phyloP scores from a whole-genome alignment of 2,113 vertebrate species.

The Neoarius graeffei region DNA sequence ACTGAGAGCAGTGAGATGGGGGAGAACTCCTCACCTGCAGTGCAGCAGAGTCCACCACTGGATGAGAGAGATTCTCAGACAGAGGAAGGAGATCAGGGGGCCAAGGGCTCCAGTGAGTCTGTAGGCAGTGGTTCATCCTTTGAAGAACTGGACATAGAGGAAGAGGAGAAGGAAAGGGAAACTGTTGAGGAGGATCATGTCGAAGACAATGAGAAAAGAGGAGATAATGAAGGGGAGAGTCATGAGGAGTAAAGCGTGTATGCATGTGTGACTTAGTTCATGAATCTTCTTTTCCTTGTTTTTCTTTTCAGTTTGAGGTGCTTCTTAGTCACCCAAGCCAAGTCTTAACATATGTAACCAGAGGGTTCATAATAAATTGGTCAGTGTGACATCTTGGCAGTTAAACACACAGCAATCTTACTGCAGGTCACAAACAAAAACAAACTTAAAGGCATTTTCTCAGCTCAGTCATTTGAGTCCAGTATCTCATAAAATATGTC shows the following conservation, averaged over 20 bases:
- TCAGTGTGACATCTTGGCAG: background rate
- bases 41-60: conserved; percentile 72
- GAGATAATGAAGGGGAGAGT: conserved; percentile 20
- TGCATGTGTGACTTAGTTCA: conserved; percentile 19
- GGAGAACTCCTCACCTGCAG: conserved; percentile 73
- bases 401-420: background rate
- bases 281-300: background rate
- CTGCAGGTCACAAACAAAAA: background rate
- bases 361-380: background rate
- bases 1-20: conserved; percentile 85
- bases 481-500: background rate
- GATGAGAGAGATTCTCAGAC: conserved; percentile 63
- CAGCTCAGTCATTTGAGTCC: background rate
- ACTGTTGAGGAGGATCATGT: conserved; percentile 45
- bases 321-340: background rate
- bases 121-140: conserved; percentile 92
- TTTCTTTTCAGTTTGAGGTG: background rate
- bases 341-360: background rate
- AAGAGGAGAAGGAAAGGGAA: conserved; percentile 59
- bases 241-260: conserved; percentile 32
- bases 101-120: conserved; percentile 84
- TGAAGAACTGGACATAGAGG: conserved; percentile 83
- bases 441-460: background rate
- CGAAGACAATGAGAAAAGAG: conserved; percentile 43
- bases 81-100: conserved; percentile 62